phyloP scores from a whole-genome alignment of 2,113 vertebrate genomes.

The Eublepharis macularius region DNA sequence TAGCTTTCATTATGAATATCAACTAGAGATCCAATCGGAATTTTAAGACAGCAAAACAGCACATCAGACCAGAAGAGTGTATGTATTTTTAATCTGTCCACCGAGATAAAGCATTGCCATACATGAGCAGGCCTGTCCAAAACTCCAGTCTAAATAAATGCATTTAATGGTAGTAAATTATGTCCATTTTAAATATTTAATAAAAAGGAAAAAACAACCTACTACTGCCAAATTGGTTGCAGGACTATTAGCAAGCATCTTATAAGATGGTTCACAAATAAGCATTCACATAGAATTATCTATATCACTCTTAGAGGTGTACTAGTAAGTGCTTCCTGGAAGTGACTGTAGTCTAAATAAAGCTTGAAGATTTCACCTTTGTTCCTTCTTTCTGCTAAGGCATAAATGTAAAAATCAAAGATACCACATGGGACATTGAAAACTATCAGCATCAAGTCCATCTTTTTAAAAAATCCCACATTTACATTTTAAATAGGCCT shows the following conservation, averaged over 20 bases:
- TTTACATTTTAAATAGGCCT: constrained; percentile 11
- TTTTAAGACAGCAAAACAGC: background rate
- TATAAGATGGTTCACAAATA: constrained; percentile 45
- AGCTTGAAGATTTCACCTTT: constrained; percentile 39
- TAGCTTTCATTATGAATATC: constrained; percentile 8
- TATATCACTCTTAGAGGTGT: constrained; percentile 42
- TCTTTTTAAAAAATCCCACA: background rate
- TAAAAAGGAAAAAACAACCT: constrained; percentile 62
- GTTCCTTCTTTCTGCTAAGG: constrained; percentile 37
- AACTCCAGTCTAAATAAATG: constrained; percentile 36
- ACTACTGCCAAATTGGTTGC: constrained; percentile 31
- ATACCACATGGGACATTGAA: constrained; percentile 13
- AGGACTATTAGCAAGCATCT: constrained; percentile 37
- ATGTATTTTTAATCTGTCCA: background rate
- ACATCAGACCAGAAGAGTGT: background rate
- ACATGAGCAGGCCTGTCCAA: background rate
- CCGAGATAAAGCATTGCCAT: background rate
- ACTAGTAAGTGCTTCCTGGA: constrained; percentile 53
- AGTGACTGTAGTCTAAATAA: constrained; percentile 52
- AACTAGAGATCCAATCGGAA: background rate
- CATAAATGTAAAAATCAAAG: constrained; percentile 40
- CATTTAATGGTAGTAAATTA: background rate
- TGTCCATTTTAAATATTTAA: constrained; percentile 27
- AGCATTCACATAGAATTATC: constrained; percentile 35
- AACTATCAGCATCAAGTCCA: background rate